Evolutionary conservation across 2,888 invertebrate genomes (phyloP).

Genomic region (Frankliniella intonsa): DNA sequence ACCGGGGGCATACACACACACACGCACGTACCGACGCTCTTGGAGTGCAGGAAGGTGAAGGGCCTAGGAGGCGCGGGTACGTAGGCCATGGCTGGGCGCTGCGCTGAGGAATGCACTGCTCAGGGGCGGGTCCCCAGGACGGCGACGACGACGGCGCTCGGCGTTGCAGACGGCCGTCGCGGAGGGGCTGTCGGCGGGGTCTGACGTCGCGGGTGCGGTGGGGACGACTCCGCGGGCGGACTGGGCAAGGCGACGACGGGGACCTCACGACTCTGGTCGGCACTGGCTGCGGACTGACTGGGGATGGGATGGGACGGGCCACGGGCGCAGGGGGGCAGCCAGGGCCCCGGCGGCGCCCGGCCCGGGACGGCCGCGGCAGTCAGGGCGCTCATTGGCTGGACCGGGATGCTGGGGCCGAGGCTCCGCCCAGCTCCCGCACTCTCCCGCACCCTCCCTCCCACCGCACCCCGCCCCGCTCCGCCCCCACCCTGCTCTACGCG

Average conservation of each 20-base stretch:
- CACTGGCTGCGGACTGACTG: too few relatives aligned
- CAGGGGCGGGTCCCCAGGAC: too few relatives aligned
- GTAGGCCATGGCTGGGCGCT: slow-evolving; percentile 42
- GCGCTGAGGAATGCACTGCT: background rate
- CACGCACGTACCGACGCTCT: slow-evolving; percentile 47
- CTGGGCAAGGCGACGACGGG: too few relatives aligned
- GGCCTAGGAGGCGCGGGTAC: slow-evolving; percentile 48
- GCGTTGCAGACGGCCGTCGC: too few relatives aligned
- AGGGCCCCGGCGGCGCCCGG: background rate
- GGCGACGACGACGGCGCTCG: too few relatives aligned
- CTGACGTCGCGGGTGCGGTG: too few relatives aligned
- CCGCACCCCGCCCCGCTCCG: background rate
- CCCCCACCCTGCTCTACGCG: background rate
- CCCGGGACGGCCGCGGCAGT: background rate
- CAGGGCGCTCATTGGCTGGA: slow-evolving; percentile 43
- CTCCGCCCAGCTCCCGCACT: slow-evolving; percentile 38
- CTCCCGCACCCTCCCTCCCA: background rate
- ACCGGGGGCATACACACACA: slow-evolving; percentile 27
- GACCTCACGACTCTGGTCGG: too few relatives aligned
- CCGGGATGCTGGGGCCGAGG: slow-evolving; percentile 45
- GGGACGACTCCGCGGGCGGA: too few relatives aligned
- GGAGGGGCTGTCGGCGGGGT: too few relatives aligned
- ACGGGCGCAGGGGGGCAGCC: background rate
- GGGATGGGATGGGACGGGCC: too few relatives aligned
- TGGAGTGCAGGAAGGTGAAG: slow-evolving; percentile 42